A percentile compares a stretch with the other conserved stretches of the same genome.
These are phyloP conservation scores for Sinocyclocheilus rhinocerous DNA, from an alignment of 2,113 vertebrate genomes.

Conservation along the genomic window DNA sequence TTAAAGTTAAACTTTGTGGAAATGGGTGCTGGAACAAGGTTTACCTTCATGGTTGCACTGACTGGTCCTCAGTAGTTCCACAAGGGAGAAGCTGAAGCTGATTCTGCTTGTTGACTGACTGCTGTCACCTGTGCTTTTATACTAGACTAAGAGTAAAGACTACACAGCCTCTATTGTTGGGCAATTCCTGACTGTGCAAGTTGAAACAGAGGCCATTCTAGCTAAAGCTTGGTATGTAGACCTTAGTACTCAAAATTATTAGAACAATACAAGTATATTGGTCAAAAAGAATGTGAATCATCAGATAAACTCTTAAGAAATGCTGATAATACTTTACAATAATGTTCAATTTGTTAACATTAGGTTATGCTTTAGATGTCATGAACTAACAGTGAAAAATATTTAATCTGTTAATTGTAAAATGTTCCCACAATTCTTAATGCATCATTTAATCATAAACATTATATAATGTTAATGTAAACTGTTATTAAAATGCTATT, in stretches of 20 bases:
- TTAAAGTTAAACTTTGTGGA: not conserved
- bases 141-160: constrained; percentile 33
- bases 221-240: not conserved
- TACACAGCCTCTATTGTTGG: constrained; percentile 35
- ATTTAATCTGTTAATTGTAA: too few relatives aligned
- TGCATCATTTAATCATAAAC: too few relatives aligned
- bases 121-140: constrained; percentile 29
- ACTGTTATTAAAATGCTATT: too few relatives aligned
- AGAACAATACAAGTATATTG: too few relatives aligned
- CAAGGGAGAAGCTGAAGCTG: not conserved
- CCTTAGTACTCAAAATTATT: not conserved
- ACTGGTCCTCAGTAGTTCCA: not conserved
- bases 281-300: too few relatives aligned
- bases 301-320: too few relatives aligned
- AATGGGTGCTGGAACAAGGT: not conserved
- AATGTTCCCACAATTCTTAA: too few relatives aligned
- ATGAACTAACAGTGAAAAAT: too few relatives aligned
- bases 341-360: too few relatives aligned
- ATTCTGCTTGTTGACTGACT: constrained; percentile 15
- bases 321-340: too few relatives aligned
- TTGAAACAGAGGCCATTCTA: constrained; percentile 6
- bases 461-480: too few relatives aligned
- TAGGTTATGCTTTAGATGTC: too few relatives aligned
- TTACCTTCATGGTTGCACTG: constrained; percentile 26
- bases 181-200: constrained; percentile 44